Conservation (phyloP, 2,797 vertebrate species). For the Oreonectes daqikongensis region DNA sequence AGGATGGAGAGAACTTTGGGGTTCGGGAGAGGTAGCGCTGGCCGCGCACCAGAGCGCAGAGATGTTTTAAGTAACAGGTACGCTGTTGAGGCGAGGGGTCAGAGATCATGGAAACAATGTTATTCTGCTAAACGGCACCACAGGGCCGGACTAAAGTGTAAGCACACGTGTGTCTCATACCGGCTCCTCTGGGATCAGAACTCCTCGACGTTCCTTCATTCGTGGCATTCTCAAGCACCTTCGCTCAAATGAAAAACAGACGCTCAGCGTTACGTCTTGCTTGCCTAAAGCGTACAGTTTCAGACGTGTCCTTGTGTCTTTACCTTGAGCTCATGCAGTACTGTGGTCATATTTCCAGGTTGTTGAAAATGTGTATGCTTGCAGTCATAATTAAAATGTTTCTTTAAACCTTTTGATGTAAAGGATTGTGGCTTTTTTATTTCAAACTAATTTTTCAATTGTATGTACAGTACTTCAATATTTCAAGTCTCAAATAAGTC, state of each 20-base stretch:
- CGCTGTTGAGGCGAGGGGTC: conserved; percentile 11
- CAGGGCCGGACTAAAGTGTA: conserved; percentile 26
- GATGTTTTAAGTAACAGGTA: conserved; percentile 53
- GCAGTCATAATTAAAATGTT: background rate
- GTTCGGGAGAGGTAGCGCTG: background rate
- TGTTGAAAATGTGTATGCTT: background rate
- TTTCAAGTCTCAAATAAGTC: background rate
- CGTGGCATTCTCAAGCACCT: conserved; percentile 12
- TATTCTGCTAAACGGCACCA: conserved; percentile 13
- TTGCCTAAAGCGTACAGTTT: conserved; percentile 3
- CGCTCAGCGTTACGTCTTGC: conserved; percentile 16
- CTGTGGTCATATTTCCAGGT: background rate
- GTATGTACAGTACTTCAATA: background rate
- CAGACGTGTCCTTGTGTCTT: conserved; percentile 23
- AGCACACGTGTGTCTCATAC: conserved; percentile 22
- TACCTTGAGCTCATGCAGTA: background rate
- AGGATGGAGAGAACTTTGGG: background rate
- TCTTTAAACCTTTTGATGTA: background rate
- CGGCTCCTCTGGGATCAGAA: conserved; percentile 15
- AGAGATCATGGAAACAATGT: conserved; percentile 49
- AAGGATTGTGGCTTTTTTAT: background rate
- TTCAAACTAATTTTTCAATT: no score
- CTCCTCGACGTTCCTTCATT: conserved; percentile 10
- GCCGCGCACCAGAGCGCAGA: background rate
- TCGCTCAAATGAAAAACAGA: conserved; percentile 23